Percentiles rank a stretch among this genome's conserved stretches.
phyloP scores from a whole-genome alignment of 1,140 invertebrate species.

The Rhopalosiphum padi region DNA sequence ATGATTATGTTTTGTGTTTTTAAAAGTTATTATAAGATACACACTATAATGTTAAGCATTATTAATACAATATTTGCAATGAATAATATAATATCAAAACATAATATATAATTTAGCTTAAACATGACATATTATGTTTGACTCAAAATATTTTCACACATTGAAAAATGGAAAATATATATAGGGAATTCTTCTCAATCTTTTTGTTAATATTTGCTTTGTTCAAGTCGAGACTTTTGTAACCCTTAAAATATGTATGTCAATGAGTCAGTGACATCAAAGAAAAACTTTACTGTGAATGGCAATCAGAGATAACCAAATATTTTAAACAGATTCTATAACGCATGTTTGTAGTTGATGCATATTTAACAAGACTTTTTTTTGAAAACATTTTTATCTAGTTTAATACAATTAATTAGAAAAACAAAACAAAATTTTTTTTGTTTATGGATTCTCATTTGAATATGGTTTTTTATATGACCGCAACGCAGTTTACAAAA shows the following conservation, averaged over 20 bases:
- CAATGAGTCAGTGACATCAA: background rate
- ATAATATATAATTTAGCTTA: background rate
- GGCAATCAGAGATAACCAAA: background rate
- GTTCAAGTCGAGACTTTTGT: background rate
- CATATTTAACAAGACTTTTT: background rate
- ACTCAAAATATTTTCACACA: background rate
- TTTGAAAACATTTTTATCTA: background rate
- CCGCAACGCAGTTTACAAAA: background rate
- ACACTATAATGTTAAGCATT: background rate
- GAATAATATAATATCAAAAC: background rate
- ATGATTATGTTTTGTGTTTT: background rate
- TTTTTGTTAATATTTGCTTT: background rate
- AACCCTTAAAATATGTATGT: background rate
- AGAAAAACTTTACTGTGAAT: slow-evolving; percentile 15
- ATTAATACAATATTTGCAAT: background rate
- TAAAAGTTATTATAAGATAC: background rate
- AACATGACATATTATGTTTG: slow-evolving; percentile 19
- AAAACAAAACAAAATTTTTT: background rate
- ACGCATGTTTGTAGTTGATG: background rate
- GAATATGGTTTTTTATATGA: background rate
- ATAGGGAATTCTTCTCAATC: background rate
- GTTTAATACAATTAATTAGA: background rate
- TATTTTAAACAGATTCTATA: background rate
- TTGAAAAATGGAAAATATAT: background rate
- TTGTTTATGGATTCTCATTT: background rate